Base-by-base conservation (phyloP, 2,113 vertebrate genomes). In the Porphyrio hochstetteri region DNA sequence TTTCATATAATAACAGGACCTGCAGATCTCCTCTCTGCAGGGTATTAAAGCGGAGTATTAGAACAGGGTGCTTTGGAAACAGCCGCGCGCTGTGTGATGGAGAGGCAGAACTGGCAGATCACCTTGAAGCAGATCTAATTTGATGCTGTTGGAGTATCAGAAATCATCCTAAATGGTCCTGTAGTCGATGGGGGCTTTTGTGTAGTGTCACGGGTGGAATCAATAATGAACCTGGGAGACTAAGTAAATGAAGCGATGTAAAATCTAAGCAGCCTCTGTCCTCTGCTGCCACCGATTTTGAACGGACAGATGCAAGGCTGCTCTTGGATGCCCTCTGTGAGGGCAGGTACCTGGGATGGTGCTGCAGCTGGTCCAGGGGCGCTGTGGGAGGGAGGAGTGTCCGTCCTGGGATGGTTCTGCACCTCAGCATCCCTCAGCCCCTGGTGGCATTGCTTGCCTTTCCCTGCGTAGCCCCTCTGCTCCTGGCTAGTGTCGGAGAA, bases 101-200 rank as follows among this genome's bases (percentile, higher is more conserved):
- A 81, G 90, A 57, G 69, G 52, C 33, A 48, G 71, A 79, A 31
- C 48, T 70, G 65, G 56, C 52, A 71, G 74, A 96, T 96, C 86
- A 91, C 65, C 87, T 92, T 92, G 89, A 68, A 80, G 55, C 50
- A 46, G 64, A 63, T 89, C 77, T 92, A 61, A 92, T 87, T 88
- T 74, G 67, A 59, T 92, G 85, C 69, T 81, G 46, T 36, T 85
- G 84, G 50, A 86, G 55, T 60, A 77, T 80, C 67, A 85, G 80
- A 93, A 97, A 83, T 91, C 61, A 63, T 65, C 50, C 18, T 46
- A n/a, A 90, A 42, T 44, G 57, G 12, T 72, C 44, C 11, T n/a
- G 55, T 70, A 60, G 86, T 69, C 44, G 5, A 60, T 70, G 79
- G 78, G 64, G 52, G 44, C 57, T 90, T 92, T 61, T 78, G 81